Evolutionary conservation across 2,888 invertebrate genomes (phyloP), one percentile per base, ranked within the genome.

Genomic region (Ormyrus labotus): DNA sequence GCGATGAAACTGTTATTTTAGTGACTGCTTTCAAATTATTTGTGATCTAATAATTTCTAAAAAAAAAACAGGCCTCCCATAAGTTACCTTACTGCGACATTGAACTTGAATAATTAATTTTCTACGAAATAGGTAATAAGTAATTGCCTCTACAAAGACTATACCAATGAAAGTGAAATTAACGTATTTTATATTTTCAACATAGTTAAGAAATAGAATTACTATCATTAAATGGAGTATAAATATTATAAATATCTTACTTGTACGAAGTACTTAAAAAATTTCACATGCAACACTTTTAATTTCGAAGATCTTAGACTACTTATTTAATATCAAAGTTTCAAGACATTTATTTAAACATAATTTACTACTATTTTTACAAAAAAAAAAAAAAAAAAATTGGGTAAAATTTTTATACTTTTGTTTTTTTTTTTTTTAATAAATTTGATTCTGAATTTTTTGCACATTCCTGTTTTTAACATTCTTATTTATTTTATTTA

Each of bases 81-180:
- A 83, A 83, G 81, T 84, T 83, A 83, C 83, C 83, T 84, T 83
- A 76, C 55, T 77, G 71, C 50, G 13, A 51, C 11, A 51, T 51
- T 74, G 7, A 74, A 73, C 57, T 58, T 5, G 34, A 69, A 53
- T 64, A 64, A 55, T 50, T n/a, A 68, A 13, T n/a, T 76, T 77
- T 47, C 34, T 34, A 34, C 34, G 34, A 76, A 45, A 13, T 13
- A 13, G 50, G 11, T 19, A 64, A 13, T 55, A 75, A 68, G 47
- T 50, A 76, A 76, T 71, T 55, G 61, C 58, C 10, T 65, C 60
- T 53, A 55, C 63, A 67, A 80, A 76, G 72, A 75, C n/a, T 72
- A 68, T 80, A 76, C 76, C 76, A 80, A 76, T 80, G 72, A 80
- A 72, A 76, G 61, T 72, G 13, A 75, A 76, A 80, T 76, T 65